Conservation (phyloP, 2,888 invertebrate genomes). For the Ellobium chinense region DNA sequence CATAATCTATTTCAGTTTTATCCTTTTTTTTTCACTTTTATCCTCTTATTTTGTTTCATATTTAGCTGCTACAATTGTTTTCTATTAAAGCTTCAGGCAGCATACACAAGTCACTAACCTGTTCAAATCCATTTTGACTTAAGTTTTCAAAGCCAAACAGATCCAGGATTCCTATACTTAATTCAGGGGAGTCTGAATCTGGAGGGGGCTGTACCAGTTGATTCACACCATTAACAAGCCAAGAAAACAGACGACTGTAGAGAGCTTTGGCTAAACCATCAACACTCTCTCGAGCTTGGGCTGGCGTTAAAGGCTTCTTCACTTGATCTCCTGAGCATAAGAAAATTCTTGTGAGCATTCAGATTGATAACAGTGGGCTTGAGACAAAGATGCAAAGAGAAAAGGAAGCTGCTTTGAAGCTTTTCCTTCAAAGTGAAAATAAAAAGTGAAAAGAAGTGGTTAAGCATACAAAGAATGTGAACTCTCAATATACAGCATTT, state of each 20-base stretch:
- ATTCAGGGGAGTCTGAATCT: conserved; percentile 1
- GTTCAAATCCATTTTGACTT: conserved; percentile 74
- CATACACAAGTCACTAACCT: conserved; percentile 61
- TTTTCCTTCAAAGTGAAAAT: too few species aligned
- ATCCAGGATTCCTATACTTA: conserved; percentile 72
- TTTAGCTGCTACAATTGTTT: too few species aligned
- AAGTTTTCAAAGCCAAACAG: conserved; percentile 78
- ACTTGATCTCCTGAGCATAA: conserved; percentile 64
- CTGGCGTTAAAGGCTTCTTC: conserved; percentile 62
- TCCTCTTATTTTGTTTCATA: too few species aligned
- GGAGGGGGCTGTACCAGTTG: conserved; percentile 67
- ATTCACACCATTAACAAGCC: conserved; percentile 77
- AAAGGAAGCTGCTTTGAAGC: too few species aligned
- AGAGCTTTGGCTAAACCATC: conserved; percentile 76
- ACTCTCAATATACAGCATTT: too few species aligned
- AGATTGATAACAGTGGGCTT: too few species aligned
- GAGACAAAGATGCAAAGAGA: neutral
- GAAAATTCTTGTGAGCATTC: neutral
- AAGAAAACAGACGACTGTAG: conserved; percentile 75
- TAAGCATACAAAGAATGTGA: too few species aligned
- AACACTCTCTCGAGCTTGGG: conserved; percentile 70
- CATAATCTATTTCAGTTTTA: too few species aligned
- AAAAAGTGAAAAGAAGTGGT: too few species aligned
- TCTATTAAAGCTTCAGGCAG: too few species aligned
- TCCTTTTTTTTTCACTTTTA: too few species aligned